Conservation (phyloP, 2,888 invertebrate species). For the Meiosimyza platycephala region DNA sequence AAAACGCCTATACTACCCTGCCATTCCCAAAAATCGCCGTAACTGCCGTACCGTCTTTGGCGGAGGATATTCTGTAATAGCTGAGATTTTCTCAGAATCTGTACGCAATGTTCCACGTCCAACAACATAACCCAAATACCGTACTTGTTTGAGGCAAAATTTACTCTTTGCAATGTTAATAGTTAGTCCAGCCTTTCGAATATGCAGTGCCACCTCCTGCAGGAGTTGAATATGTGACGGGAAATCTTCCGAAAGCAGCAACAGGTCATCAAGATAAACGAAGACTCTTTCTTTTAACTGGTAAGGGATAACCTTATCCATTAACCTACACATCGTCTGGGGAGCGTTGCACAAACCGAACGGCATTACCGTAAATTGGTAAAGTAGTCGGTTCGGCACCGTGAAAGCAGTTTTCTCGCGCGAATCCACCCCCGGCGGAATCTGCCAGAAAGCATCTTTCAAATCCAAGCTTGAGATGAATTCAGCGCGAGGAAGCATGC, state of each 20-base stretch:
- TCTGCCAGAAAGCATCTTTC: conserved; percentile 40
- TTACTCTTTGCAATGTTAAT: conserved; percentile 4
- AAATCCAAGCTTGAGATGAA: conserved; percentile 39
- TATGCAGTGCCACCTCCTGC: background rate
- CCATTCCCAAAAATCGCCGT: conserved; percentile 3
- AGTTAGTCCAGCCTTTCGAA: background rate
- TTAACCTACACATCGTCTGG: conserved; percentile 9
- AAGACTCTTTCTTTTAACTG: conserved; percentile 3
- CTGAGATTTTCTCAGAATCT: background rate
- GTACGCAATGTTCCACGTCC: background rate
- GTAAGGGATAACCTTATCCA: conserved; percentile 1
- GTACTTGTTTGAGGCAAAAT: background rate
- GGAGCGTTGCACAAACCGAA: conserved; percentile 9
- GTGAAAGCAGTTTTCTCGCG: conserved; percentile 16
- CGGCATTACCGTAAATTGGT: conserved; percentile 6
- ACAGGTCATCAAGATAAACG: conserved; percentile 5
- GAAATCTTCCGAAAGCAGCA: conserved; percentile 4
- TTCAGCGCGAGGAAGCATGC: conserved; percentile 32
- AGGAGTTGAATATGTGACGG: background rate
- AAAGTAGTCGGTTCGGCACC: background rate
- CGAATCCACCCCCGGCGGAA: background rate
- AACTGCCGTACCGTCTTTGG: conserved; percentile 8
- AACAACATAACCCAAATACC: conserved; percentile 6
- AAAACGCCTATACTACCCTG: conserved; percentile 1
- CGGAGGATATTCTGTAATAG: background rate